Conservation (phyloP, 30 jellyfish, hydroid and myxozoan species). For the Cassiopea andromeda region DNA sequence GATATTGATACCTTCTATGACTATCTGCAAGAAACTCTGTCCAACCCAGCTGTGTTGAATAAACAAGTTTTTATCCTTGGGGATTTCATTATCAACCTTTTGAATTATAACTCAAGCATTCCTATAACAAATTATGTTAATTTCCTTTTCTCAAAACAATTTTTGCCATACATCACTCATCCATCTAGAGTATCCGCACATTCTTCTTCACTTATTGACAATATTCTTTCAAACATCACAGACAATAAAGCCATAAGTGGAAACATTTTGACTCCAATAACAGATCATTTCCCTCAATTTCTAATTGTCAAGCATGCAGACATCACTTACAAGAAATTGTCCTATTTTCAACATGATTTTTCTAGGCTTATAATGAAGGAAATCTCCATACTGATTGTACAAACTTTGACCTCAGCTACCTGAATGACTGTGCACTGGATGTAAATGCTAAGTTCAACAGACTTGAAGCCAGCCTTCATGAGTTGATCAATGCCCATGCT, state of each 20-base stretch:
- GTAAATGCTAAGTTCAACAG: slow-evolving; percentile 62
- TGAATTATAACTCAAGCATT: slow-evolving; percentile 19
- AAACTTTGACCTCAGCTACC: slow-evolving; percentile 39
- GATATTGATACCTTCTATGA: slow-evolving; percentile 17
- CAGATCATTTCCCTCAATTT: slow-evolving; percentile 76
- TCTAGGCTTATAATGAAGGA: slow-evolving; percentile 39
- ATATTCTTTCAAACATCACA: slow-evolving; percentile 54
- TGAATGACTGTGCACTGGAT: slow-evolving; percentile 43
- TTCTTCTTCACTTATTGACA: slow-evolving; percentile 71
- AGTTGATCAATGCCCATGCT: slow-evolving; percentile 62
- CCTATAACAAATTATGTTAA: slow-evolving; percentile 30
- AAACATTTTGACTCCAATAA: slow-evolving; percentile 60
- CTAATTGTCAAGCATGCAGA: slow-evolving; percentile 75
- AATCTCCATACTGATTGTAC: slow-evolving; percentile 58
- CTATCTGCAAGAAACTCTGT: slow-evolving; percentile 24
- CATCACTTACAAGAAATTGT: slow-evolving; percentile 33
- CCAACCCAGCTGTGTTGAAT: slow-evolving; percentile 47
- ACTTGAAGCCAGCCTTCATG: slow-evolving; percentile 49
- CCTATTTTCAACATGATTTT: slow-evolving; percentile 59
- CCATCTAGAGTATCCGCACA: slow-evolving; percentile 42
- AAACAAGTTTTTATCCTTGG: slow-evolving; percentile 57
- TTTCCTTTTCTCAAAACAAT: not conserved
- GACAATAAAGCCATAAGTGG: slow-evolving; percentile 70
- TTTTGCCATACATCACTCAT: not conserved
- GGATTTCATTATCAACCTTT: slow-evolving; percentile 20